A percentile compares a stretch with the other conserved stretches of the same genome.
Evolutionary conservation across 2,888 invertebrate species (phyloP).

Genomic region (Pollenia amentaria): DNA sequence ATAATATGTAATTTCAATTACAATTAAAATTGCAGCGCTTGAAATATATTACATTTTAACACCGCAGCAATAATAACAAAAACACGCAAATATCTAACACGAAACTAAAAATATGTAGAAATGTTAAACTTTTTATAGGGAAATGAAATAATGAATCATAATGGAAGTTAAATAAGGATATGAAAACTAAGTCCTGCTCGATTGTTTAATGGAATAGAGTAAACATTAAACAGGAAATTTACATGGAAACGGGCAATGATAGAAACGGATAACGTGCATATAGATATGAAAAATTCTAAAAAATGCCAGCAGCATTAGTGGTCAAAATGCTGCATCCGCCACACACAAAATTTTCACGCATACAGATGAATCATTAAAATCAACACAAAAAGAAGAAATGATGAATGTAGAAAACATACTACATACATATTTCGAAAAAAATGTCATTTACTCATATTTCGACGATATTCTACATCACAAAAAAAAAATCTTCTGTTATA

Average conservation of each 20-base stretch:
- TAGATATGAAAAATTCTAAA: conserved; percentile 35
- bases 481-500: too few species aligned
- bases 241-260: not conserved
- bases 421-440: not conserved
- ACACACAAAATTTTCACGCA: not conserved
- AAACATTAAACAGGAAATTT: not conserved
- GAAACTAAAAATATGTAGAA: not conserved
- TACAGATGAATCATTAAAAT: not conserved
- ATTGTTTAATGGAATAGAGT: conserved; percentile 1
- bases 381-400: not conserved
- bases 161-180: conserved; percentile 45
- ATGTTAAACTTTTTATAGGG: not conserved
- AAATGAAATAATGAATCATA: conserved; percentile 63
- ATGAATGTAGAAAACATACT: not conserved
- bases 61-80: conserved; percentile 8
- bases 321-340: conserved; percentile 45
- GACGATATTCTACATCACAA: too few species aligned
- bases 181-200: conserved; percentile 31
- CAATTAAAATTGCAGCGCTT: conserved; percentile 59
- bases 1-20: conserved; percentile 52
- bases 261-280: not conserved
- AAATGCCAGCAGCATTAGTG: conserved; percentile 56
- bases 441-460: too few species aligned
- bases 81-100: conserved; percentile 19
- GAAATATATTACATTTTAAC: conserved; percentile 61